Percentiles rank a stretch among this genome's conserved stretches.
phyloP scores from a whole-genome alignment of 2,797 vertebrate genomes.

The Paramormyrops hopkinsi region DNA sequence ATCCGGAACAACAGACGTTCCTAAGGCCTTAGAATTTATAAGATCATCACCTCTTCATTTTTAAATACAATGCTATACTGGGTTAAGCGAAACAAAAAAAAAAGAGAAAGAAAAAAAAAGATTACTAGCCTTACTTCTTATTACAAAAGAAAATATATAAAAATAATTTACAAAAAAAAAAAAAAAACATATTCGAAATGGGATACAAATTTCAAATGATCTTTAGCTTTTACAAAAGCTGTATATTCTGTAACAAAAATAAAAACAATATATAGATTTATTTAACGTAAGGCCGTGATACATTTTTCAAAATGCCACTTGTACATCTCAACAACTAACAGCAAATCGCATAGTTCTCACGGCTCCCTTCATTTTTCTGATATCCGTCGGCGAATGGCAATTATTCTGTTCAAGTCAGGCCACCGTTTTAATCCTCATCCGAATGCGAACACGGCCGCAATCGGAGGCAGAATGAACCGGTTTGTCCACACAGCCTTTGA shows the following conservation, averaged over 20 bases:
- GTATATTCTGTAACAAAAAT: constrained; percentile 65
- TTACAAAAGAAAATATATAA: constrained; percentile 49
- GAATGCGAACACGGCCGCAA: constrained; percentile 38
- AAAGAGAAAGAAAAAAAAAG: constrained; percentile 31
- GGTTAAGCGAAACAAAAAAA: constrained; percentile 44
- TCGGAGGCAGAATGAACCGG: constrained; percentile 34
- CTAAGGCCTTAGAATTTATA: constrained; percentile 39
- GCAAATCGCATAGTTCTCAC: constrained; percentile 57
- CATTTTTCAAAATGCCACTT: constrained; percentile 61
- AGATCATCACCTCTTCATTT: constrained; percentile 36
- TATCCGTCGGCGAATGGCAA: constrained; percentile 43
- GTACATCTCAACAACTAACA: constrained; percentile 57
- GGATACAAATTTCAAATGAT: constrained; percentile 60
- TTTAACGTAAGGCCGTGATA: constrained; percentile 67
- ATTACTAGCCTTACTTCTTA: constrained; percentile 60
- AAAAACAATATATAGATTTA: constrained; percentile 63
- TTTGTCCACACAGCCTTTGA: constrained; percentile 30
- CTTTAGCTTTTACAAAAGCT: constrained; percentile 60
- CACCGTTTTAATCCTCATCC: constrained; percentile 35
- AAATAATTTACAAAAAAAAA: constrained; percentile 67
- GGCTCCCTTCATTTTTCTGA: constrained; percentile 53
- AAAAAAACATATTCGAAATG: constrained; percentile 47
- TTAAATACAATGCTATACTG: constrained; percentile 45
- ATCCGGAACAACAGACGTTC: constrained; percentile 43
- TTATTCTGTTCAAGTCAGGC: constrained; percentile 40